Percentiles rank a stretch among this genome's conserved stretches.
Conservation (phyloP, 2,797 vertebrate genomes). For the Tiaroga cobitis region DNA sequence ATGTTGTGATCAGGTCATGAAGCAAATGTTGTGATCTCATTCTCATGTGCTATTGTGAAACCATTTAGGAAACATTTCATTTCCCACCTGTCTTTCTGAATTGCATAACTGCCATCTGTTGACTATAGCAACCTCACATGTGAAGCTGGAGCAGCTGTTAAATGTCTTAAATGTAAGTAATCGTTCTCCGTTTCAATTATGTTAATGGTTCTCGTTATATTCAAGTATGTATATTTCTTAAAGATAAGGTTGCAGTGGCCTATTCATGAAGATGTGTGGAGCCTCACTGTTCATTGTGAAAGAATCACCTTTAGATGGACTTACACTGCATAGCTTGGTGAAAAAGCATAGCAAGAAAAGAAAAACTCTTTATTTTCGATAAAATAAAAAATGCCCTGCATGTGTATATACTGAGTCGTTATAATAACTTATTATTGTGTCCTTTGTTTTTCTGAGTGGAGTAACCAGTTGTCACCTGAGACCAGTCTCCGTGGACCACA, state of each 20-base stretch:
- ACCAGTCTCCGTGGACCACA: constrained; percentile 45
- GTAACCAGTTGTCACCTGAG: constrained; percentile 68
- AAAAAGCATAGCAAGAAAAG: background rate
- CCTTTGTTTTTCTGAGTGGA: constrained; percentile 57
- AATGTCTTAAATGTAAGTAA: background rate
- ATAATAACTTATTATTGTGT: background rate
- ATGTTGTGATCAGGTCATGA: background rate
- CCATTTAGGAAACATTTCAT: background rate
- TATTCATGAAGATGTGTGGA: background rate
- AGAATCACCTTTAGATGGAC: background rate
- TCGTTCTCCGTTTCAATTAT: background rate
- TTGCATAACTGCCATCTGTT: background rate
- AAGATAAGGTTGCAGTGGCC: background rate
- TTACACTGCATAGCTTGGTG: background rate
- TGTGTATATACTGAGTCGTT: background rate
- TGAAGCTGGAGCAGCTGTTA: background rate
- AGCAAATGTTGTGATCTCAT: background rate
- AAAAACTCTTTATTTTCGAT: background rate
- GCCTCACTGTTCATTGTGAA: background rate
- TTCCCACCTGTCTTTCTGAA: background rate
- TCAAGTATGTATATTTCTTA: background rate
- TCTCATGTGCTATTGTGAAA: background rate
- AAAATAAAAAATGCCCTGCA: background rate
- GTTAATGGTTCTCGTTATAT: background rate
- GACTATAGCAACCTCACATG: background rate